Conservation (phyloP, 2,888 invertebrate species). For the Agrochola macilenta region DNA sequence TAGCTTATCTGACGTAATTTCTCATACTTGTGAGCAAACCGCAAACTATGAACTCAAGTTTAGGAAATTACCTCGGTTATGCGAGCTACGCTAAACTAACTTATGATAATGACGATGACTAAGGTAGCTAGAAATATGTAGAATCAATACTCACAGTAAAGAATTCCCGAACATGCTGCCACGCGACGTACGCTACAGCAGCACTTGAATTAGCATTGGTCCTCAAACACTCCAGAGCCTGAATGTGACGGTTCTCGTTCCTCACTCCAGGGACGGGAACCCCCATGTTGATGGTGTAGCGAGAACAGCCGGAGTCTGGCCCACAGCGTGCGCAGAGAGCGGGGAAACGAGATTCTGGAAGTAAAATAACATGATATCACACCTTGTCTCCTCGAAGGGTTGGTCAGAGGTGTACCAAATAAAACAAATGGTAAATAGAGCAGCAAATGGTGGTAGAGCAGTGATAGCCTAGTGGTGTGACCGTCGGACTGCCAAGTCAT, state of each 20-base stretch:
- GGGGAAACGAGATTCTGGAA: slow-evolving; percentile 88
- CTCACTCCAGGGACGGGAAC: slow-evolving; percentile 73
- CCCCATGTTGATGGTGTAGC: slow-evolving; percentile 79
- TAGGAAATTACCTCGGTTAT: too few relatives aligned
- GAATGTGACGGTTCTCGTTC: slow-evolving; percentile 90
- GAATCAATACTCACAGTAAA: slow-evolving; percentile 82
- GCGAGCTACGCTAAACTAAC: too few relatives aligned
- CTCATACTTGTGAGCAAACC: too few relatives aligned
- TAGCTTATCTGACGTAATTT: too few relatives aligned
- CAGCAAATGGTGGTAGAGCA: too few relatives aligned
- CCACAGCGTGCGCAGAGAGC: slow-evolving; percentile 91
- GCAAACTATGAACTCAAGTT: too few relatives aligned
- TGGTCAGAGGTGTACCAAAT: not conserved
- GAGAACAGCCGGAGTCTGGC: slow-evolving; percentile 68
- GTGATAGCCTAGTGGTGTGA: too few relatives aligned
- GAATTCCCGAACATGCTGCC: slow-evolving; percentile 87
- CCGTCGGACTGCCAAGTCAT: too few relatives aligned
- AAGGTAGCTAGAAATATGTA: not conserved
- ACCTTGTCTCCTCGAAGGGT: too few relatives aligned
- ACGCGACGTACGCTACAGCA: slow-evolving; percentile 91
- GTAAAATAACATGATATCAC: not conserved
- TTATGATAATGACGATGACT: too few relatives aligned
- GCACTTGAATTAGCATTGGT: slow-evolving; percentile 83
- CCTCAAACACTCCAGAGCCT: slow-evolving; percentile 91
- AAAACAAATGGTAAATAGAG: too few relatives aligned